Evolutionary conservation across 2,888 invertebrate species (phyloP).

Genomic region (Sipha maydis): DNA sequence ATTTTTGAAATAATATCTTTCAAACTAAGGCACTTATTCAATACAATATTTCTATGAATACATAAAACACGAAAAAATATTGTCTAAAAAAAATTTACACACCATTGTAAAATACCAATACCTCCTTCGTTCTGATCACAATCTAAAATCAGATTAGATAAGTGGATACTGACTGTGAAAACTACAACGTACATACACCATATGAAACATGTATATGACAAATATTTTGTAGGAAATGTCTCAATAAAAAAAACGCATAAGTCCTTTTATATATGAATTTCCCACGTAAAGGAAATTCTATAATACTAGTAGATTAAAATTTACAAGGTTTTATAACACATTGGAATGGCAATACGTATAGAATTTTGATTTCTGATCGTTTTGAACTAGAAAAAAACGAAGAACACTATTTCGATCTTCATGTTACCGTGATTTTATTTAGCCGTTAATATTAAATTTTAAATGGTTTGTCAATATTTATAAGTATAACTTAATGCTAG

Average conservation of each 20-base stretch:
- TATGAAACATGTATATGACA: background rate
- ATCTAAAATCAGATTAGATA: background rate
- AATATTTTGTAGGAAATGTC: constrained; percentile 4
- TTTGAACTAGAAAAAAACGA: background rate
- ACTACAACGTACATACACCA: background rate
- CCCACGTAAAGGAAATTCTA: constrained; percentile 5
- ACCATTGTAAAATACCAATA: background rate
- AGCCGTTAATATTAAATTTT: no score
- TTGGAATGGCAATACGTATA: constrained; percentile 4
- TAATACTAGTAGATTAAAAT: background rate
- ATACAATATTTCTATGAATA: background rate
- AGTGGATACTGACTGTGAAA: background rate
- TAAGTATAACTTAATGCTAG: no score
- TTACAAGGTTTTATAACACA: background rate
- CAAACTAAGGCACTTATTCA: no score
- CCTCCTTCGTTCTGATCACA: background rate
- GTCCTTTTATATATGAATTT: background rate
- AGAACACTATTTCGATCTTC: no score
- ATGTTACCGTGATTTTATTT: no score
- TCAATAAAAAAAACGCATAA: background rate
- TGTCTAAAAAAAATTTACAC: background rate
- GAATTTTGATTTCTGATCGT: background rate
- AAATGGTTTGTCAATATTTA: no score
- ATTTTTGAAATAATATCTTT: no score
- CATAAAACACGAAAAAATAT: background rate